These are phyloP conservation scores for Frankliniella fusca DNA, from an alignment of 2,888 invertebrate genomes.

Conservation along the genomic window DNA sequence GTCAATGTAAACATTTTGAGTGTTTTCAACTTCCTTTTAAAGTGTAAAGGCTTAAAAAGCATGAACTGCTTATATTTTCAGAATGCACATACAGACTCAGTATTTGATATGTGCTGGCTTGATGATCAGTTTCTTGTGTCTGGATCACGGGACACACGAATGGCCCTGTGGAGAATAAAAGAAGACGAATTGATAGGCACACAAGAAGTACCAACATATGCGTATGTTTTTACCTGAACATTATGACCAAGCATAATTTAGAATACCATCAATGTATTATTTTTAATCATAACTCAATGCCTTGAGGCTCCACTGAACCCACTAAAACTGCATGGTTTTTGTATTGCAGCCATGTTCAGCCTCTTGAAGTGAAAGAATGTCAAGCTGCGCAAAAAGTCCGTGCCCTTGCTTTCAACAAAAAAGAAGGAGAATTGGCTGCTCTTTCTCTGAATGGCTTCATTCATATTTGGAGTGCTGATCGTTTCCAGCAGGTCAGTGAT, in stretches of 20 bases:
- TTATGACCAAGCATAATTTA: constrained; percentile 19
- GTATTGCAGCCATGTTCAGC: constrained; percentile 53
- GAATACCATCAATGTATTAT: background rate
- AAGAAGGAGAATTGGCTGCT: constrained; percentile 82
- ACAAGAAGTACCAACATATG: constrained; percentile 52
- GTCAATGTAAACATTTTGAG: background rate
- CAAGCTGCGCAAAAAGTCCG: constrained; percentile 75
- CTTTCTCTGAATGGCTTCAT: constrained; percentile 89
- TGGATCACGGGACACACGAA: constrained; percentile 84
- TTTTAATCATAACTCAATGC: background rate
- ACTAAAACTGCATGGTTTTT: background rate
- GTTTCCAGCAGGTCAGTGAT: constrained; percentile 66
- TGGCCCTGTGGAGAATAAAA: constrained; percentile 81
- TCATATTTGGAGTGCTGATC: constrained; percentile 88
- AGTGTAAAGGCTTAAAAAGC: no score
- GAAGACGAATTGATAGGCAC: constrained; percentile 51
- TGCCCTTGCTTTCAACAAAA: constrained; percentile 81
- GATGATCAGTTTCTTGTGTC: constrained; percentile 94
- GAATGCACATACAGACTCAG: constrained; percentile 86
- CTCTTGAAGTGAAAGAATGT: constrained; percentile 72
- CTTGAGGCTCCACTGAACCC: no score
- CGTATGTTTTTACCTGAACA: background rate
- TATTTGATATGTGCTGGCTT: constrained; percentile 90
- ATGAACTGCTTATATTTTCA: constrained; percentile 41
- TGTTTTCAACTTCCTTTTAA: background rate